phyloP scores from a whole-genome alignment of 2,797 vertebrate genomes.

The Fringilla coelebs region DNA sequence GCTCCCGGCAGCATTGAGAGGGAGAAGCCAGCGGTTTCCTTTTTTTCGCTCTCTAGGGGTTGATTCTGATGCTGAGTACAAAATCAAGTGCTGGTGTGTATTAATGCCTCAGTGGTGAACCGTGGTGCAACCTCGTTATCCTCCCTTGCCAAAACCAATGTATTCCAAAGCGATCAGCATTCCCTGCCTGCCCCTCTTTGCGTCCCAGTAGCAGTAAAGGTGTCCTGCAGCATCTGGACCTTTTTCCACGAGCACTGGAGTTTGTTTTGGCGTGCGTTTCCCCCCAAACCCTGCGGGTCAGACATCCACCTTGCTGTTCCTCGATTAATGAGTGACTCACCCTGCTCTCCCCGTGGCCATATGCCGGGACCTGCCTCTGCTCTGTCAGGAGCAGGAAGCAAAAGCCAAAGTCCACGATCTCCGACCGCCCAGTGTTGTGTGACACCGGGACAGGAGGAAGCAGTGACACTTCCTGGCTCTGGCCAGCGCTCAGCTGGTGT shows the following conservation, averaged over 20 bases:
- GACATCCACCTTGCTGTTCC: not conserved
- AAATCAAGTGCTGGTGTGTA: not conserved
- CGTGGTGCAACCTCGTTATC: accelerated
- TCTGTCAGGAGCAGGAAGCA: not conserved
- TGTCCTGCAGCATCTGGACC: not conserved
- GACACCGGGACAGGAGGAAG: conserved; percentile 9
- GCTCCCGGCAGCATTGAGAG: not conserved
- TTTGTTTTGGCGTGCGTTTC: not conserved
- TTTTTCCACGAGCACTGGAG: not conserved
- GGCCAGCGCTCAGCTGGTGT: not conserved
- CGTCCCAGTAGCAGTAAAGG: not conserved
- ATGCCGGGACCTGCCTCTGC: not conserved
- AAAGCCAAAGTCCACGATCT: conserved; percentile 13
- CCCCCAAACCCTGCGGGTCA: accelerated
- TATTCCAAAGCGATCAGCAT: not conserved
- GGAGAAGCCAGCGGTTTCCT: not conserved
- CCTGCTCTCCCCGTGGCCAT: not conserved
- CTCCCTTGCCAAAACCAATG: not conserved
- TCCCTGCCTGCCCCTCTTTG: not conserved
- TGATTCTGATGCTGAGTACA: not conserved
- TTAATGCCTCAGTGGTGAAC: not conserved
- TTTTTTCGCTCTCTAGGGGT: not conserved
- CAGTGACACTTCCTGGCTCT: not conserved
- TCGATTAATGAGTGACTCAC: not conserved
- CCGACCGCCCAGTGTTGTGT: accelerated